phyloP scores from a whole-genome alignment of 1,140 invertebrate species.

The Dufourea novaeangliae region DNA sequence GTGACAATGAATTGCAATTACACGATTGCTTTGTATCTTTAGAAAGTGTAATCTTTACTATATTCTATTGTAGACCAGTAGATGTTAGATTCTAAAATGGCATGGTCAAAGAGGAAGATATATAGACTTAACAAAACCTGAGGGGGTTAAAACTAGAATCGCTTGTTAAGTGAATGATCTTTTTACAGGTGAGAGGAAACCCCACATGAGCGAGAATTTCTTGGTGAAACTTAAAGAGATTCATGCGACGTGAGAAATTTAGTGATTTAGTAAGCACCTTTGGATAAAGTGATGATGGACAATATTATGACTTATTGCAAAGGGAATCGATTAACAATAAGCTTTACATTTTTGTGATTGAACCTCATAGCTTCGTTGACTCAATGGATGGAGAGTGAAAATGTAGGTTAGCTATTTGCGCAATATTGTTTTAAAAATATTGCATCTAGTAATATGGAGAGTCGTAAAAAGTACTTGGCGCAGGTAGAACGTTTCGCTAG shows the following conservation, averaged over 20 bases:
- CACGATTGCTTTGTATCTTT: conserved; percentile 8
- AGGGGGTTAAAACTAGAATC: conserved; percentile 26
- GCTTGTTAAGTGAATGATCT: conserved; percentile 48
- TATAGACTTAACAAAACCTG: conserved; percentile 34
- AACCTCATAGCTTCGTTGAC: conserved; percentile 55
- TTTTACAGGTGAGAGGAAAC: conserved; percentile 60
- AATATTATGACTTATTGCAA: conserved; percentile 60
- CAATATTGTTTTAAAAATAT: conserved; percentile 53
- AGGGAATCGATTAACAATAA: conserved; percentile 62
- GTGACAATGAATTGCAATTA: conserved; percentile 45
- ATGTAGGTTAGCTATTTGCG: conserved; percentile 57
- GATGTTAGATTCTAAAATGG: conserved; percentile 30
- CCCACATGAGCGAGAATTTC: conserved; percentile 39
- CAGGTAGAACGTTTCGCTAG: conserved; percentile 59
- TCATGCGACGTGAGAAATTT: conserved; percentile 64
- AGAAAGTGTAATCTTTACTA: conserved; percentile 21
- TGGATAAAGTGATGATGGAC: conserved; percentile 61
- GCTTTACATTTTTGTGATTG: conserved; percentile 64
- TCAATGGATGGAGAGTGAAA: conserved; percentile 43
- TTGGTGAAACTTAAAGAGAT: conserved; percentile 50
- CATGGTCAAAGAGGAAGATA: conserved; percentile 35
- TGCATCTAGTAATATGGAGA: conserved; percentile 41
- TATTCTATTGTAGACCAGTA: conserved; percentile 15
- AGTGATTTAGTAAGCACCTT: conserved; percentile 67
- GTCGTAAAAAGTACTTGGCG: conserved; percentile 46